Evolutionary conservation across 2,113 vertebrate species (phyloP), one percentile per base, ranked within the genome.

Genomic region (Tichodroma muraria): DNA sequence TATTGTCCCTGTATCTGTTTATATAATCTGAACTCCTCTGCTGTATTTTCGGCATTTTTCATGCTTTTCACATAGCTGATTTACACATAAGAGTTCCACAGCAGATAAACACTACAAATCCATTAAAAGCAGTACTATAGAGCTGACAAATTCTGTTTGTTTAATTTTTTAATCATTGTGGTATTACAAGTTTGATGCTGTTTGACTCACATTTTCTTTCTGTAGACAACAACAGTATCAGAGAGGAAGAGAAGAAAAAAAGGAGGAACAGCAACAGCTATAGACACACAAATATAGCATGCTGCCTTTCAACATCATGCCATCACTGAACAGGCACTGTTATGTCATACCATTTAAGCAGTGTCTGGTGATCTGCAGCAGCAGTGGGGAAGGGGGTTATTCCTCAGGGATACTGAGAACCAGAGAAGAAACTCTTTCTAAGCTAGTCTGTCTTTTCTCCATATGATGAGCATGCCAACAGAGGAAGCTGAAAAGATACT

Each of bases 31-130:
- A 93, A 88, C 79, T 80, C 68, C 64, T 60, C 57, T 75, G 64
- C 69, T 82, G 56, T 77, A 88, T 68, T 94, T 94, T 65, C 89
- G 71, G 79, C 60, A 75, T 86, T 85, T 88, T 94, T 88, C 72
- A 83, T 85, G 47, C 68, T 88, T 93, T 94, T 88, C 76, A 68
- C 40, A 53, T 52, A 78, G 49, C 10, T 95, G 88, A 96, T 91
- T 83, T 80, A 87, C 27, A 70, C 47, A 49, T 22, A 70, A 80
- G 66, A 66, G 83, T 68, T 89, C 40, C 64, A 93, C 10, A 88
- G 68, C 60, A 88, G 81, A 80, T 49, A 91, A 90, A 81, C 59
- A 78, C 37, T 68, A 81, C 68, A 91, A 93, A 95, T 83, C 76
- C 71, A 88, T 88, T 93, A 80, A 91, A 89, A 95, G 50, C 63